phyloP scores from a whole-genome alignment of 2,888 invertebrate genomes.

The Synanthedon vespiformis region DNA sequence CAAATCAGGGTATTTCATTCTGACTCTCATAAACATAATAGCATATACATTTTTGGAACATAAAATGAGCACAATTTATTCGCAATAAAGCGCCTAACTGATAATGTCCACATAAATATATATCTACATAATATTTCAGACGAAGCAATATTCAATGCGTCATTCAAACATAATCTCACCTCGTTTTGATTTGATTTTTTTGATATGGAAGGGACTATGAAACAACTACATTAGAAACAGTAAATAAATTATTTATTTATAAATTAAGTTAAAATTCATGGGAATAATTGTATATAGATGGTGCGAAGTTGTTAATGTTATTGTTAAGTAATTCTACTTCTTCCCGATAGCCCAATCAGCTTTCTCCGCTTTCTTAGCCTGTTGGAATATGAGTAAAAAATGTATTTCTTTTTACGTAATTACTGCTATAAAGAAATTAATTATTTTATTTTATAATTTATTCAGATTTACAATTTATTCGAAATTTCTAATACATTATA shows the following conservation, averaged over 20 bases:
- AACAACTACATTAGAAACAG: constrained; percentile 23
- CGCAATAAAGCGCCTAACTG: no score
- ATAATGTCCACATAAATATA: not conserved
- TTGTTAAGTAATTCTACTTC: constrained; percentile 53
- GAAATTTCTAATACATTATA: not conserved
- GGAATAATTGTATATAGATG: constrained; percentile 17
- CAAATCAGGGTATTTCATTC: no score
- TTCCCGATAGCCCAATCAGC: constrained; percentile 77
- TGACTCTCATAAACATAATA: no score
- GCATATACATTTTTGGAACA: no score
- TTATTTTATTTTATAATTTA: not conserved
- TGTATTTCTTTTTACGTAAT: not conserved
- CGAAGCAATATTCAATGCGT: constrained; percentile 35
- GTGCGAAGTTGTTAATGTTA: not conserved
- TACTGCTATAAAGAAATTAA: not conserved
- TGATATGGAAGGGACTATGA: constrained; percentile 21
- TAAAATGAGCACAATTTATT: no score
- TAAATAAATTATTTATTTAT: constrained; percentile 38
- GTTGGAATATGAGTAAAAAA: constrained; percentile 52
- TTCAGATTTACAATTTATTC: not conserved
- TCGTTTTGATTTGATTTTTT: constrained; percentile 19
- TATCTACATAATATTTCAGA: not conserved
- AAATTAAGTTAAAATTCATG: constrained; percentile 40
- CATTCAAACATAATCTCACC: constrained; percentile 44
- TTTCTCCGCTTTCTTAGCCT: constrained; percentile 84